Evolutionary conservation across 2,797 vertebrate genomes (phyloP).

Genomic region (Xiphorhynchus erythropygius): DNA sequence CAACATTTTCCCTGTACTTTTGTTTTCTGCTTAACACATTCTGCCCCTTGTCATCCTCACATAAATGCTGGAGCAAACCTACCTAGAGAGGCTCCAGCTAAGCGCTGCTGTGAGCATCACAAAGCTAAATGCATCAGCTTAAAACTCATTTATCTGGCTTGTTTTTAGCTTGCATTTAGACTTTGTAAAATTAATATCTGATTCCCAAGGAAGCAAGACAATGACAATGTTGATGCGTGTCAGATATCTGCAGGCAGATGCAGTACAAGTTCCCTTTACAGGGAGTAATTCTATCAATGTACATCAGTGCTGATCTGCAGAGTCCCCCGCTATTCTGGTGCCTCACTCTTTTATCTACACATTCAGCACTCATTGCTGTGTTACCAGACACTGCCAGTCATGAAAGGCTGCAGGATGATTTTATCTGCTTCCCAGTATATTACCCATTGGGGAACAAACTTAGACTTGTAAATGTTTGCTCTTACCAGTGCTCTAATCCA

Average conservation of each 20-base stretch:
- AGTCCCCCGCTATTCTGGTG: not conserved
- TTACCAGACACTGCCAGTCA: conserved; percentile 56
- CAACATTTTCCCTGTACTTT: not conserved
- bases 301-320: not conserved
- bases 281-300: conserved; percentile 42
- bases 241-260: conserved; percentile 30
- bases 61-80: conserved; percentile 16
- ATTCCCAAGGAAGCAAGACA: conserved; percentile 18
- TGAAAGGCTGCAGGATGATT: conserved; percentile 47
- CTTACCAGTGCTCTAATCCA: not conserved
- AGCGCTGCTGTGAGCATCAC: not conserved
- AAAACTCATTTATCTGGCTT: not conserved
- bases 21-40: not conserved
- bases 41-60: not conserved
- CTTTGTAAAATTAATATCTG: conserved; percentile 51
- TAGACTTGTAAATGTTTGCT: conserved; percentile 50
- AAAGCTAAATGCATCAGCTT: not conserved
- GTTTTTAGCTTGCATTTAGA: not conserved
- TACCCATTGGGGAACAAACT: conserved; percentile 30
- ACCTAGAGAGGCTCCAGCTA: not conserved
- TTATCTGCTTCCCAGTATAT: conserved; percentile 34
- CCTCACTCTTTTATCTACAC: conserved; percentile 37
- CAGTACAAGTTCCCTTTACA: not conserved
- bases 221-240: conserved; percentile 19
- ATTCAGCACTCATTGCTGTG: not conserved